Percentiles rank a stretch among this genome's conserved stretches.
phyloP scores from a whole-genome alignment of 2,888 invertebrate species.

The Thumatha senex region DNA sequence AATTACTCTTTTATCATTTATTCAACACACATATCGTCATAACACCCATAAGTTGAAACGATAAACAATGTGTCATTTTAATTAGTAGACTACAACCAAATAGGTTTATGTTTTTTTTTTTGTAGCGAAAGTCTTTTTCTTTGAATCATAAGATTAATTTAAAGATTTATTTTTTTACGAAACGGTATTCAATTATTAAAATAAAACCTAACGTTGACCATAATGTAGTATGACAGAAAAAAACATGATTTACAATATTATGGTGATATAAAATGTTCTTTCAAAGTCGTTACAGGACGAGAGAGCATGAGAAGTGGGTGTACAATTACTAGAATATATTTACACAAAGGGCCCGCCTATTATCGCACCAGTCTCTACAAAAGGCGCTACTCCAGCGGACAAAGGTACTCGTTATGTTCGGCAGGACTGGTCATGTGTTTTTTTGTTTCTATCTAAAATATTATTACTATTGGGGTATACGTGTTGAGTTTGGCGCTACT shows the following conservation, averaged over 20 bases:
- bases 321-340: conserved; percentile 58
- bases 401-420: conserved; percentile 58
- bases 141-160: too few species aligned
- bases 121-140: too few species aligned
- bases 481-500: conserved; percentile 4
- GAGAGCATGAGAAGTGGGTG: conserved; percentile 23
- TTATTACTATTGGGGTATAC: conserved; percentile 40
- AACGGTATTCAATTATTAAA: too few species aligned
- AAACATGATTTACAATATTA: conserved; percentile 28
- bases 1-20: background rate
- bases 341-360: conserved; percentile 54
- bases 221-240: conserved; percentile 24
- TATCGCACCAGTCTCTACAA: conserved; percentile 42
- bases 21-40: background rate
- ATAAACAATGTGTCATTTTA: too few species aligned
- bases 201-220: conserved; percentile 9
- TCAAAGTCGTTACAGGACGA: conserved; percentile 18
- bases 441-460: conserved; percentile 59
- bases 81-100: too few species aligned
- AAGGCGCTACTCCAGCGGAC: conserved; percentile 49
- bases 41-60: too few species aligned
- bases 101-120: too few species aligned
- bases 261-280: conserved; percentile 36
- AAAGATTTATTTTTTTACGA: too few species aligned
- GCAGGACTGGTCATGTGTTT: conserved; percentile 59